These are phyloP conservation scores for Drosophila sturtevanti DNA, from an alignment of 1,140 invertebrate species.

Conservation along the genomic window DNA sequence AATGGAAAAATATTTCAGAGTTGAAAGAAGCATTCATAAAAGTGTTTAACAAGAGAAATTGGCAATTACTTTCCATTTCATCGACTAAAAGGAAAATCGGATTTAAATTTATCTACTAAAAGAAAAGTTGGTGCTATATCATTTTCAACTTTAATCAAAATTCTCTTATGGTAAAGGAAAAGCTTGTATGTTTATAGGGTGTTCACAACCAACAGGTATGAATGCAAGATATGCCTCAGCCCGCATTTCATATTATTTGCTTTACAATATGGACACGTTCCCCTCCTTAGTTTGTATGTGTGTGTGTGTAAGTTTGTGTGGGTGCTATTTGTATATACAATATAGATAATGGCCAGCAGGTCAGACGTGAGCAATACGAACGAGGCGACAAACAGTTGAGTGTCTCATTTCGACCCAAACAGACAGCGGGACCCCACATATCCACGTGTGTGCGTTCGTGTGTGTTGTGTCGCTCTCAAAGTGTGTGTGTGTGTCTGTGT, in stretches of 20 bases:
- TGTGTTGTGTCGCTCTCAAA: too few relatives aligned
- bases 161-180: too few relatives aligned
- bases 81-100: too few relatives aligned
- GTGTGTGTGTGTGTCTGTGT: background rate
- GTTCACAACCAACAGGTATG: slow-evolving; percentile 29
- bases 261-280: slow-evolving; percentile 66
- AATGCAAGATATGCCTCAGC: slow-evolving; percentile 19
- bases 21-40: too few relatives aligned
- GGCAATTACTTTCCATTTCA: too few relatives aligned
- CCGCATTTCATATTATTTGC: slow-evolving; percentile 64
- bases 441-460: slow-evolving; percentile 2
- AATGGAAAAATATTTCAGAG: too few relatives aligned
- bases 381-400: slow-evolving; percentile 19
- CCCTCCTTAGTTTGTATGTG: slow-evolving; percentile 10
- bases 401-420: slow-evolving; percentile 20
- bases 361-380: slow-evolving; percentile 22
- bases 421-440: background rate
- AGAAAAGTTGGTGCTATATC: too few relatives aligned
- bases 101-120: too few relatives aligned
- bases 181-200: background rate
- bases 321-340: slow-evolving; percentile 44
- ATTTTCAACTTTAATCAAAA: too few relatives aligned
- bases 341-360: slow-evolving; percentile 54
- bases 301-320: background rate
- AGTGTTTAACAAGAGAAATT: too few relatives aligned